Conservation (phyloP, 2,888 invertebrate species). For the Caenorhabditis sp. region DNA sequence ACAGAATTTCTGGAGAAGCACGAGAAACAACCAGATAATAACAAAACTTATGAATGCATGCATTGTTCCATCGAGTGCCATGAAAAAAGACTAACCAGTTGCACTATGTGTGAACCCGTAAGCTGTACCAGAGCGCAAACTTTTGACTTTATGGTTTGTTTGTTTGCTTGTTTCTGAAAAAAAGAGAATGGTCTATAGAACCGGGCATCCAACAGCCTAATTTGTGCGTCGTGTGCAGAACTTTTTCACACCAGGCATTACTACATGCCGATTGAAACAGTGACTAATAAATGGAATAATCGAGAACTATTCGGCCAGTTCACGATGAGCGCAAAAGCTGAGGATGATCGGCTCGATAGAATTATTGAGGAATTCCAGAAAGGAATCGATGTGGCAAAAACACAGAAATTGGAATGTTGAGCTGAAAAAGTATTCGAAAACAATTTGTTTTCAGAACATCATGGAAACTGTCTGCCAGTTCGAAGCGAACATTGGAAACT, state of each 20-base stretch:
- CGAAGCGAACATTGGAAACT: too few relatives aligned
- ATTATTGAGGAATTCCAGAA: neutral
- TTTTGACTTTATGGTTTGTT: too few relatives aligned
- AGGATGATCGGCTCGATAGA: neutral
- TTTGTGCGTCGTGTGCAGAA: too few relatives aligned
- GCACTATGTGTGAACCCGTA: too few relatives aligned
- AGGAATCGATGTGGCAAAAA: neutral
- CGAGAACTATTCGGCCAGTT: neutral
- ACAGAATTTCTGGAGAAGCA: conserved; percentile 20
- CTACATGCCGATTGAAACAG: neutral
- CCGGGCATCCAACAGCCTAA: too few relatives aligned
- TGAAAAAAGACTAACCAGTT: conserved; percentile 13
- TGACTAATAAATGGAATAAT: neutral
- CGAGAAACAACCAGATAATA: neutral
- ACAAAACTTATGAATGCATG: neutral
- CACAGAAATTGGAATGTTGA: neutral
- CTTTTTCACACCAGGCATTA: too few relatives aligned
- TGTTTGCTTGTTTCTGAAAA: too few relatives aligned
- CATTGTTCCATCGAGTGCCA: neutral
- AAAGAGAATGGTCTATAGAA: too few relatives aligned
- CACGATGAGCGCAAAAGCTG: neutral
- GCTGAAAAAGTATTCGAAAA: neutral
- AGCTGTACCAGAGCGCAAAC: too few relatives aligned
- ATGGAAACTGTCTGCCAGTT: conserved; percentile 30
- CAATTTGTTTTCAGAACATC: neutral